Base-by-base conservation (phyloP, 2,113 vertebrate genomes). In the Amphiprion percula region DNA sequence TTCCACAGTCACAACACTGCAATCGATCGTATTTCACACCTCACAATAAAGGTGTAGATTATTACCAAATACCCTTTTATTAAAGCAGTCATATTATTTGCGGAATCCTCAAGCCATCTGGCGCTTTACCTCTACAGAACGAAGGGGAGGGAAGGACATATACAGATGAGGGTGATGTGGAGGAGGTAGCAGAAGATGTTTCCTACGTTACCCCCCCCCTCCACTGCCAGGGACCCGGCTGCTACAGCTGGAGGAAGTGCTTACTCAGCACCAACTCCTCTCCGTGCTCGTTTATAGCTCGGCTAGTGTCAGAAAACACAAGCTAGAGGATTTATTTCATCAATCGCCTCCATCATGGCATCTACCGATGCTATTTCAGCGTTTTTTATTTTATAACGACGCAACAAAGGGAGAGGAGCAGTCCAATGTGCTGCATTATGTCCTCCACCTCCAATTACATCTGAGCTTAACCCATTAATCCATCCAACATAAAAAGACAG, bases 181-280 rank as follows among this genome's bases (percentile, higher is more conserved):
- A 65, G 39, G 72, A 73, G 39, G 52, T 28, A 55, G 41, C 30
- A 46, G 53, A 50, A 41, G 67, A 47, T 66, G 66, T 28, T 50
- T 21, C 26, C 41, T 44, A 9, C 44, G 10, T 49, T 30, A 30
- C 8, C 0, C 30, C 68, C 53, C 23, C 47, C 41, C 56, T 12
- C 24, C 46, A n/a, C 66, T 79, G 49, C 60, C 68, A 64, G 30
- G 64, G 44, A 66, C 69, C 72, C 24, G 8, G 53, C 80, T 82
- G 72, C 73, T 68, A 26, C 64, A 79, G 79, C 68, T 74, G 63
- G 64, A 68, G 50, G 0, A 65, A 75, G 73, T 72, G 88, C 88
- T 83, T 54, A 74, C 71, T 90, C 87, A 65, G 90, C 91, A 89
- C 8, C 4, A n/a, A 30, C 53, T 62, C 53, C 26, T 56, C 63